A percentile compares a stretch with the other conserved stretches of the same genome.
These are phyloP conservation scores for Phytoseiulus persimilis DNA, from an alignment of 2,888 invertebrate species.

Conservation along the genomic window DNA sequence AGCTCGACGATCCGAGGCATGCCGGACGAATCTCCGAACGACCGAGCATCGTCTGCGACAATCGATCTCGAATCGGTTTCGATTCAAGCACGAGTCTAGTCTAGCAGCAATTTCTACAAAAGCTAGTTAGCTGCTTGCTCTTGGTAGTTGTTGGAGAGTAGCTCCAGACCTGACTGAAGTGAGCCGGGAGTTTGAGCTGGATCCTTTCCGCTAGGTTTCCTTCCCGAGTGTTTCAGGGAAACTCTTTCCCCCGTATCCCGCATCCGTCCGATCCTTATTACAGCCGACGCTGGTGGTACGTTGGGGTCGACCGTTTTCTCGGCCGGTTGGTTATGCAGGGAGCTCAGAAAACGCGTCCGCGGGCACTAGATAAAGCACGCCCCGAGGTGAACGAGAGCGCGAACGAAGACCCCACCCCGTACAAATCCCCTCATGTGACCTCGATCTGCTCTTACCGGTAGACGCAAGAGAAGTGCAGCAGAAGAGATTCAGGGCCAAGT, in stretches of 20 bases:
- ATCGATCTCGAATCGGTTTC: neutral
- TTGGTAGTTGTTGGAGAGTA: neutral
- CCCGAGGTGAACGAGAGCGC: neutral
- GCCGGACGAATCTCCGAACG: neutral
- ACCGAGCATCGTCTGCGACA: neutral
- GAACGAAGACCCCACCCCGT: neutral
- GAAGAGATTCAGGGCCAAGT: neutral
- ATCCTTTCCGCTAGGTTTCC: neutral
- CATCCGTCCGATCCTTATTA: neutral
- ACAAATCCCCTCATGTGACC: neutral
- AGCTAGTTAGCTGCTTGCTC: neutral
- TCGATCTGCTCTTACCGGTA: neutral
- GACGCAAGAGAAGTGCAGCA: neutral
- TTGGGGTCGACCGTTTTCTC: neutral
- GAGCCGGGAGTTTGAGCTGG: neutral
- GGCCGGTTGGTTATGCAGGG: neutral
- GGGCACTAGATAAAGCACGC: neutral
- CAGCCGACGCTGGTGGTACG: neutral
- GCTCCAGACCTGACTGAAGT: neutral
- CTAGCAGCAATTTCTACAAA: neutral
- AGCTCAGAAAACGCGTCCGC: neutral
- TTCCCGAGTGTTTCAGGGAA: neutral
- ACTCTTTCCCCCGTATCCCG: neutral
- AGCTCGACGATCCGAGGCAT: neutral
- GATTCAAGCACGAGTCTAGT: neutral